Base-by-base conservation (phyloP, 2,797 vertebrate species). In the Tenualosa thibaudeaui region DNA sequence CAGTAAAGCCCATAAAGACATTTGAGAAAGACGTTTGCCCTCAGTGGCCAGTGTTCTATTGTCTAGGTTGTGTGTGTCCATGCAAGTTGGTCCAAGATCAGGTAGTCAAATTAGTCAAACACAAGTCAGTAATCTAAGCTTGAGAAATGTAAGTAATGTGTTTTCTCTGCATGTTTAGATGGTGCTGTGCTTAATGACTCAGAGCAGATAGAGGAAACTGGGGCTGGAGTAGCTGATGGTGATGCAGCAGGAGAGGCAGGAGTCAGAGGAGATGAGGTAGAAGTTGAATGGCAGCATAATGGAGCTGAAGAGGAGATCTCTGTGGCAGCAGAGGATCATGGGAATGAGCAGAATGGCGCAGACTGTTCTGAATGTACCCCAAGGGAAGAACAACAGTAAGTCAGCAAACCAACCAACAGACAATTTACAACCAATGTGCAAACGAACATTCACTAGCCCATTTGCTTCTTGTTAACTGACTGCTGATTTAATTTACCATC, bases 361-460 rank as follows among this genome's bases (percentile, higher is more conserved):
- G 58, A 89, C 19, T 50, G 82, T 78, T 85, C 91, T 81, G 89
- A 91, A 51, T 90, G 91, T 1, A 89, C 85, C 81, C 89, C 91
- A 5, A 12, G 86, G 81, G 91, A 91, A 82, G 89, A 81, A 58
- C 93, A 93, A 81, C 92, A 90, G 95, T 96, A 90, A 89, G 93
- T 91, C 68, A 75, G 17, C 31, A 19, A 19, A 6, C 19, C 56
- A 58, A 65, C 37, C 15, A 40, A 75, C 37, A 75, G 15, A 37
- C 37, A 75, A 62, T 9, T 22, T 0, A 37, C 65, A 75, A 13
- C 15, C 15, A 75, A 6, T 17, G 7, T 15, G 13, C 65, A 62
- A 3, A 3, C 65, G 37, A 31, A 3, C 26, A 37, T 8, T 24
- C n/a, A 10, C n/a, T 24, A 62, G 60, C n/a, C 60, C n/a, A 62